These are phyloP conservation scores for Hypsibius dujardini DNA, from an alignment of 1,140 invertebrate genomes.

Conservation along the genomic window DNA sequence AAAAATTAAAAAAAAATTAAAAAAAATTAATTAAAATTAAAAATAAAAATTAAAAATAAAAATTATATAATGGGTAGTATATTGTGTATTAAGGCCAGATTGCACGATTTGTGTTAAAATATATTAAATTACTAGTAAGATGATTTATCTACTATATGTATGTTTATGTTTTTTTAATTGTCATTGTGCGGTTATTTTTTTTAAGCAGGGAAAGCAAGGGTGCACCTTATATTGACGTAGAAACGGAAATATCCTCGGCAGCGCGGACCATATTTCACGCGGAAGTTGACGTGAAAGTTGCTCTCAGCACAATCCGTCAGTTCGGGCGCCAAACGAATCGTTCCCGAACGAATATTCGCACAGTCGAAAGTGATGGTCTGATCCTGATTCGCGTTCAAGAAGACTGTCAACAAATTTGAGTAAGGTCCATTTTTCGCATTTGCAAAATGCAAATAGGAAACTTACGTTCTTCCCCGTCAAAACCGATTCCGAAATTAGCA, in stretches of 20 bases:
- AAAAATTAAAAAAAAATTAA: no score
- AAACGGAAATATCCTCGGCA: conserved; percentile 7
- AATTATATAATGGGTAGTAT: no score
- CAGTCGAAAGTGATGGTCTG: neutral
- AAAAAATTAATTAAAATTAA: no score
- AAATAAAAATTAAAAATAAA: no score
- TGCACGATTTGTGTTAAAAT: neutral
- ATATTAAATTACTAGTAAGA: neutral
- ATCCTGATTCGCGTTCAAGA: neutral
- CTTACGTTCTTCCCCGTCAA: no score
- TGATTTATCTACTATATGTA: neutral
- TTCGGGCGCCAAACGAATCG: neutral
- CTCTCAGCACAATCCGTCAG: neutral
- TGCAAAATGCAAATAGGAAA: conserved; percentile 5
- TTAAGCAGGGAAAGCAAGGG: no score
- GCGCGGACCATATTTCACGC: neutral
- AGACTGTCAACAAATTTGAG: conserved; percentile 4
- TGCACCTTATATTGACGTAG: conserved; percentile 13
- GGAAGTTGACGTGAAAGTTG: neutral
- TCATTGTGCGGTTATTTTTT: no score
- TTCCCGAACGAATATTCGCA: neutral
- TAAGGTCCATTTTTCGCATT: neutral
- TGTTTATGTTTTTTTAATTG: neutral
- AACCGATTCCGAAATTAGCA: no score
- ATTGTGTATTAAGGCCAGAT: neutral